A percentile compares a stretch with the other conserved stretches of the same genome.
These are phyloP conservation scores for Labrus mixtus DNA, from an alignment of 2,113 vertebrate species.

Conservation along the genomic window DNA sequence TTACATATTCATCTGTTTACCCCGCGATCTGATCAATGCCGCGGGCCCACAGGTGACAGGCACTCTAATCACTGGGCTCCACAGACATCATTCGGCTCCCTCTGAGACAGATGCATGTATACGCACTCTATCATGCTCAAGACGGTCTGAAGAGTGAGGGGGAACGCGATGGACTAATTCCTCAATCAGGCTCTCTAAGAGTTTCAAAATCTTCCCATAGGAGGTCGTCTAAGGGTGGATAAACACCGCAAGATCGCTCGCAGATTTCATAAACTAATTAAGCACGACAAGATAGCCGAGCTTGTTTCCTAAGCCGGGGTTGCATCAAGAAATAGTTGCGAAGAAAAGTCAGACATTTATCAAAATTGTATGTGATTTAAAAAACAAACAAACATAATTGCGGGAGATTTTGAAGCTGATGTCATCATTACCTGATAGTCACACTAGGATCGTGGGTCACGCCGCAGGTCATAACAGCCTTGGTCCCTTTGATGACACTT, in stretches of 20 bases:
- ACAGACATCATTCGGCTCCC: slow-evolving; percentile 66
- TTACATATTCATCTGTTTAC: slow-evolving; percentile 86
- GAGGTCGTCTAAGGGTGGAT: slow-evolving; percentile 62
- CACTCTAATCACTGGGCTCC: slow-evolving; percentile 80
- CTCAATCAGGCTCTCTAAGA: slow-evolving; percentile 64
- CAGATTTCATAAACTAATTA: slow-evolving; percentile 72
- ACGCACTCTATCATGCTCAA: slow-evolving; percentile 63
- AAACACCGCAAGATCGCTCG: slow-evolving; percentile 58
- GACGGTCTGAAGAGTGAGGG: slow-evolving; percentile 44
- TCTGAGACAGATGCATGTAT: slow-evolving; percentile 62
- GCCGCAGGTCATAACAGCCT: slow-evolving; percentile 93
- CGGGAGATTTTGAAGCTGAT: not conserved
- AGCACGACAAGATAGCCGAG: slow-evolving; percentile 25
- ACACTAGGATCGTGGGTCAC: slow-evolving; percentile 95
- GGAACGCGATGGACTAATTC: slow-evolving; percentile 64
- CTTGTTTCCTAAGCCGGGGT: slow-evolving; percentile 18
- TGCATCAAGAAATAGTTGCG: slow-evolving; percentile 13
- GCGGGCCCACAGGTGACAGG: slow-evolving; percentile 82
- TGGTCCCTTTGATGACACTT: slow-evolving; percentile 98
- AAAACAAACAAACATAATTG: no score
- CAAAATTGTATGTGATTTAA: no score
- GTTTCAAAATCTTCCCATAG: slow-evolving; percentile 63
- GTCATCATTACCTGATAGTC: slow-evolving; percentile 85
- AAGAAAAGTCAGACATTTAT: not conserved
- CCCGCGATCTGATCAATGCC: slow-evolving; percentile 82